Evolutionary conservation across 2,113 vertebrate genomes (phyloP).

Genomic region (Fregata magnificens): DNA sequence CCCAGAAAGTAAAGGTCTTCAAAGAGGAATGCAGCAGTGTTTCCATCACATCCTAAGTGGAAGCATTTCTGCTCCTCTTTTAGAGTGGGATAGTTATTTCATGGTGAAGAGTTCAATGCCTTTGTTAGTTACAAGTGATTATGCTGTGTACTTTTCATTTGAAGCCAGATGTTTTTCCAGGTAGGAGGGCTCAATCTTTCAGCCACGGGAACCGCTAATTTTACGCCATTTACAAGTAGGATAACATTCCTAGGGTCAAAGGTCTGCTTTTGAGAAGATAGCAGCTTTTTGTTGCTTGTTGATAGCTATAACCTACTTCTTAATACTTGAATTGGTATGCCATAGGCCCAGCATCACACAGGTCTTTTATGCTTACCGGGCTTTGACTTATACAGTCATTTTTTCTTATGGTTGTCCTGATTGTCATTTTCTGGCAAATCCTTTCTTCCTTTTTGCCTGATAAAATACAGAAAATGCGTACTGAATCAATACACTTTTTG

Average conservation of each 20-base stretch:
- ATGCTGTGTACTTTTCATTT: neutral
- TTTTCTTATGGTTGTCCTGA: conserved; percentile 92
- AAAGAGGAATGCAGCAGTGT: neutral
- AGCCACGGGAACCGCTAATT: neutral
- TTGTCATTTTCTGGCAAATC: conserved; percentile 91
- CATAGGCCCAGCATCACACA: neutral
- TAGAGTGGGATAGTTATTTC: neutral
- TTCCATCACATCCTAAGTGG: neutral
- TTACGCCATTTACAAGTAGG: neutral
- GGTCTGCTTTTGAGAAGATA: neutral
- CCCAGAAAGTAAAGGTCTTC: neutral
- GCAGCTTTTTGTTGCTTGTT: neutral
- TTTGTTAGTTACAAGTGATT: neutral
- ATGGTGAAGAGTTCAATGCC: neutral
- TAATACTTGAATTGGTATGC: neutral
- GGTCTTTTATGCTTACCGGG: conserved; percentile 80
- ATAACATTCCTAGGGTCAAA: neutral
- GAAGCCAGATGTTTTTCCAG: neutral
- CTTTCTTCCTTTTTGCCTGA: conserved; percentile 94
- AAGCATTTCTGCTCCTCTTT: neutral
- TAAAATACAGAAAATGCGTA: conserved; percentile 57
- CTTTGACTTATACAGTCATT: conserved; percentile 92
- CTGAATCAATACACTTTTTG: neutral
- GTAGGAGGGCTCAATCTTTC: neutral
- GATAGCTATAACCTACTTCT: neutral